Base-by-base conservation (phyloP, 1,140 invertebrate genomes). In the Callitettix versicolor region DNA sequence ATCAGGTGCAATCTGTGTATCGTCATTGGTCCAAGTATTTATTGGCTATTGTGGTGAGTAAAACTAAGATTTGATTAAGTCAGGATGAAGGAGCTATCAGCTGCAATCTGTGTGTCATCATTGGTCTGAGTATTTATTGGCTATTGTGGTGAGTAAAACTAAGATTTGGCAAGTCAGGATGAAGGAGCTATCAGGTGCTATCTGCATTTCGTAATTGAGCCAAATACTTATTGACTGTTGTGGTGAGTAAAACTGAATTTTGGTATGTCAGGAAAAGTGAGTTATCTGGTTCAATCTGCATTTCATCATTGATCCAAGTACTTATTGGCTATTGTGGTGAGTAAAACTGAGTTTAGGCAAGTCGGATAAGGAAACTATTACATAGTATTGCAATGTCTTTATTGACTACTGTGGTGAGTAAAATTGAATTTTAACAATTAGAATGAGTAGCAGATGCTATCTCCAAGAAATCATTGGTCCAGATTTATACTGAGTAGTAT, bases 391-490 rank as follows among this genome's bases (percentile, higher is more conserved):
- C 88, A 2, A 90, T 93, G 74, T 91, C 11, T 64, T 88, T 14
- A 72, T 90, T 46, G 88, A 85, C 12, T 81, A 75, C 58, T 76
- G 73, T 44, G 73, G 75, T 77, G 67, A 60, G 53, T 56, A 70
- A 40, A 21, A 30, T n/a, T n/a, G n/a, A n/a, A n/a, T n/a, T n/a
- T n/a, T n/a, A n/a, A n/a, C n/a, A 80, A 66, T 73, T 12, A 71
- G 88, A 51, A 90, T 91, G 86, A 75, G 85, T 91, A 15, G 89
- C 88, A 0, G 88, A 88, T 0, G 87, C 88, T 2, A 90, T 93
- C 34, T 82, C 88, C n/a, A 78, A 88, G 0, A 84, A 88, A 0
- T 82, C 88, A 0, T 48, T 88, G 20, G 79, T 88, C 36, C 86
- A 93, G 72, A 74, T 91, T 9, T 64, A 88, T 14, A 72, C 90